Percentiles rank a stretch among this genome's conserved stretches.
Evolutionary conservation across 2,797 vertebrate genomes (phyloP).

Genomic region (Cossypha heuglini): DNA sequence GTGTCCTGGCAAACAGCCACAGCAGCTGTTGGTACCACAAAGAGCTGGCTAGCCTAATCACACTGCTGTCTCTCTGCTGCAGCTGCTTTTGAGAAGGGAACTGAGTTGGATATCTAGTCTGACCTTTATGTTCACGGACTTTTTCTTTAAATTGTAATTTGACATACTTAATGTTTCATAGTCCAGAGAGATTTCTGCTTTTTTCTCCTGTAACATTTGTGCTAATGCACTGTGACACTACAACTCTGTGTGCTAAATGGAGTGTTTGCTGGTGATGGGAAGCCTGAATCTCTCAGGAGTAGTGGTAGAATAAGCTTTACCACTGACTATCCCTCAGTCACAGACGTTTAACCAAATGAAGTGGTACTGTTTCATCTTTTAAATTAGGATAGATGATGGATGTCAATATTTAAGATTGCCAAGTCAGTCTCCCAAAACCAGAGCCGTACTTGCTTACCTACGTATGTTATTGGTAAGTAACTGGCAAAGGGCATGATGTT

Average conservation of each 20-base stretch:
- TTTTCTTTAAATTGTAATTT: not conserved
- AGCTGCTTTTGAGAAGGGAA: not conserved
- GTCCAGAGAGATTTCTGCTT: not conserved
- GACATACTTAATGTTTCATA: not conserved
- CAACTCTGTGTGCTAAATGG: not conserved
- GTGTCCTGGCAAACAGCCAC: not conserved
- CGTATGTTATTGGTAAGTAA: not conserved
- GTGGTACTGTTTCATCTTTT: not conserved
- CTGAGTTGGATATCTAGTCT: not conserved
- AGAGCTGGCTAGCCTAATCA: not conserved
- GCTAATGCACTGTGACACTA: conserved; percentile 4
- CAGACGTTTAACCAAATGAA: not conserved
- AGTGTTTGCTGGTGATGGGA: not conserved
- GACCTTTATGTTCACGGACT: not conserved
- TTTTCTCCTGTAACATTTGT: not conserved
- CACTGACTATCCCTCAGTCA: not conserved
- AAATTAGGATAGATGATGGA: not conserved
- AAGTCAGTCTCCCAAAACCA: not conserved
- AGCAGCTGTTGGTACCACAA: not conserved
- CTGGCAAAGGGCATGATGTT: not conserved
- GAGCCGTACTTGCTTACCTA: not conserved
- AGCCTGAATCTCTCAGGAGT: not conserved
- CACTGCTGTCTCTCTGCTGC: not conserved
- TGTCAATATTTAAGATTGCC: not conserved
- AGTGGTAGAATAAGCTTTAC: not conserved